These are phyloP conservation scores for Microctonus aethiopoides DNA, from an alignment of 2,888 invertebrate genomes.

Conservation along the genomic window DNA sequence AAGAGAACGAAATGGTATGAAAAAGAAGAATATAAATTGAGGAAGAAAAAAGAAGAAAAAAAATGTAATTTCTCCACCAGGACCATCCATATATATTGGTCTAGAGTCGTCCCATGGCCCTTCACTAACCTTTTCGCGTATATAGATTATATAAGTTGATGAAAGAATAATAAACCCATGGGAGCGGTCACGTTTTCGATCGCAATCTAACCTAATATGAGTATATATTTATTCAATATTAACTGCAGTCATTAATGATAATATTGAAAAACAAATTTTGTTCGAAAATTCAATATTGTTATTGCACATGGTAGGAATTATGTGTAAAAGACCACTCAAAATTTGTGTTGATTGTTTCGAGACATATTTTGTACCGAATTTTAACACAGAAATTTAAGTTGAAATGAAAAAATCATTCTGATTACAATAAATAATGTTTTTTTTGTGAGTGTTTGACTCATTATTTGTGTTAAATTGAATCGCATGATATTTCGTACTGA, in stretches of 20 bases:
- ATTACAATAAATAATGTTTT: too few relatives aligned
- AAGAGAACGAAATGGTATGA: background rate
- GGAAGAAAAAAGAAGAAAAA: conserved; percentile 21
- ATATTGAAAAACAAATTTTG: too few relatives aligned
- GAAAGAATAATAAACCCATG: conserved; percentile 66
- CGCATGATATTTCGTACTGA: too few relatives aligned
- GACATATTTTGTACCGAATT: too few relatives aligned
- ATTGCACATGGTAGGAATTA: too few relatives aligned
- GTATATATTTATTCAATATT: conserved; percentile 10
- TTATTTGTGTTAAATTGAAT: too few relatives aligned
- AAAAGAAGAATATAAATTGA: background rate
- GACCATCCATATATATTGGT: conserved; percentile 44
- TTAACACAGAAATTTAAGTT: too few relatives aligned
- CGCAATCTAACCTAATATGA: conserved; percentile 33
- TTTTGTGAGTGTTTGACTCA: too few relatives aligned
- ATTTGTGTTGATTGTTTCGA: too few relatives aligned
- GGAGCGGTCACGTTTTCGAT: conserved; percentile 63
- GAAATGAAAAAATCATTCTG: too few relatives aligned
- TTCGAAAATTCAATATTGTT: too few relatives aligned
- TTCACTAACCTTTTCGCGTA: conserved; percentile 26
- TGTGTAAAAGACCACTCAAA: too few relatives aligned
- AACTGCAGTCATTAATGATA: background rate
- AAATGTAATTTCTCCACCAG: conserved; percentile 64
- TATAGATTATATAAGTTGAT: conserved; percentile 50
- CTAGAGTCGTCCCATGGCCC: conserved; percentile 6